Base-by-base conservation (phyloP, 2,888 invertebrate species). In the Ochropleura leucogaster region DNA sequence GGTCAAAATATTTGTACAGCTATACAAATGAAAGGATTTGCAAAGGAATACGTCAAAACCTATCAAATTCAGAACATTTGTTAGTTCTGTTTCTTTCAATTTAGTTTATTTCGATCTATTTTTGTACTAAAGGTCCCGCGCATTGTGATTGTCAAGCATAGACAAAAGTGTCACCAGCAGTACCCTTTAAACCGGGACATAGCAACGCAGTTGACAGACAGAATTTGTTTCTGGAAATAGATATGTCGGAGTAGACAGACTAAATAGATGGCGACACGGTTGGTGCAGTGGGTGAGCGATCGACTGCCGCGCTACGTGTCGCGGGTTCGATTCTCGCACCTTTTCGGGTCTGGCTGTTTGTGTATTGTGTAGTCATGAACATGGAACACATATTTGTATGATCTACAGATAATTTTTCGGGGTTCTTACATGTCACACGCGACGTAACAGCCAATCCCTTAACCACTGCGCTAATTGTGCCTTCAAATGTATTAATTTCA, bases 131-230 rank as follows among this genome's bases (percentile, higher is more conserved):
- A 10, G 47, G n/a, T 9, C n/a, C 6, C 42, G 16, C 44, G 46
- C 7, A 20, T 62, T 74, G 40, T 53, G 10, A 18, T n/a, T 16
- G n/a, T 49, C 18, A 46, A 14, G 51, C n/a, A 49, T 14, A 14
- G 44, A 77, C 49, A 59, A 76, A 20, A 9, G 42, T 74, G 77
- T 77, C 49, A 77, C 0, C 5, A 2, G 30, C 55, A 67, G 46
- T 18, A 5, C 3, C 44, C 7, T 72, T 44, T 3, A 44, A 49
- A 49, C 10, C 16, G 7, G 4, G 12, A 40, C 46, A 12, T 53
- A 14, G 0, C 2, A 47, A 44, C 18, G 0, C 2, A 16, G 20
- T 68, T 44, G 8, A 0, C 16, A 40, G 16, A 30, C 30, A 30
- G 1, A 30, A 30, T 2, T 30, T 30, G 30, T 30, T 30, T 30